Evolutionary conservation across 2,113 vertebrate genomes (phyloP), one percentile per base, ranked within the genome.

Genomic region (Diadophis punctatus): DNA sequence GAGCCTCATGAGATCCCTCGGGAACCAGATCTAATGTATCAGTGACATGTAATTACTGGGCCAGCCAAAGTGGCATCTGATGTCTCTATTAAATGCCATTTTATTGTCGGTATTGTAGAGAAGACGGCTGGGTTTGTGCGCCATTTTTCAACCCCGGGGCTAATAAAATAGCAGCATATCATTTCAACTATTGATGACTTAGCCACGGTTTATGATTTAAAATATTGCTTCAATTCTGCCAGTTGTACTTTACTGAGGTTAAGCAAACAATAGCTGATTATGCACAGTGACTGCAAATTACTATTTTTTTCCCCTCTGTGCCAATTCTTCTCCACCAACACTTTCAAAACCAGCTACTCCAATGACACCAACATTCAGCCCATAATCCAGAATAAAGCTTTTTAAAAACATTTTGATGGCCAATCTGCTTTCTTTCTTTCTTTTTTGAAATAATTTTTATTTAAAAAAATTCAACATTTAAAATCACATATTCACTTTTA

Each of bases 41-140:
- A 91, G 93, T 96, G 60, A 95, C 91, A 52, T 93, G 90, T 92
- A 94, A 96, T 96, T 96, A 96, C 94, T 95, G 91, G 95, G 92
- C 90, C 94, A 95, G 94, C 92, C 74, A 48, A 68, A 1, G 0
- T 90, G 93, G 74, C 52, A 25, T 16, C 23, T 94, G 91, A 96
- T 94, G 93, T 92, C 96, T 96, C 95, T 93, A 93, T 97, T 96
- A 96, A 96, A 74, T 94, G 53, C n/a, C 90, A 87, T 95, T 91
- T 56, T 96, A 90, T 88, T 95, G 86, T 93, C 92, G 97, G 93
- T 92, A 93, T 92, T 93, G 48, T 93, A 92, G 56, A 16, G 14
- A 88, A 92, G 93, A 95, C 1, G 0, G 18, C 93, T 51, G 49
- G 1, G 43, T 4, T 86, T 25, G 7, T 39, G 5, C 1, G 0